These are phyloP conservation scores for Callopanchax toddi DNA, from an alignment of 2,113 vertebrate genomes.

Conservation along the genomic window DNA sequence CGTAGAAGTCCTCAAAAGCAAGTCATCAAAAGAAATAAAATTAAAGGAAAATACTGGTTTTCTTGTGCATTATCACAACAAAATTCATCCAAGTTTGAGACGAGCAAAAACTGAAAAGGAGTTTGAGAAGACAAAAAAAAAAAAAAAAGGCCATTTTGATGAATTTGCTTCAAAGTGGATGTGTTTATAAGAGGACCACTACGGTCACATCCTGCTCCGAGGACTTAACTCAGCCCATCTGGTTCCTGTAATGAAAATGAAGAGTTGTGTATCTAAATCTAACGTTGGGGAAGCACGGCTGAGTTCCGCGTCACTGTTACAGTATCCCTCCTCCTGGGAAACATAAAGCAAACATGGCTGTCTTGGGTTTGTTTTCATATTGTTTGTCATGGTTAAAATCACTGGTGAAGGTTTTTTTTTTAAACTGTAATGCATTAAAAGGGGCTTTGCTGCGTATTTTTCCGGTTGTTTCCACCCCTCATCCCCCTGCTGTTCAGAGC, in stretches of 20 bases:
- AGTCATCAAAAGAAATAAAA: too few relatives aligned
- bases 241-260: conserved; percentile 34
- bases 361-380: background rate
- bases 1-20: too few relatives aligned
- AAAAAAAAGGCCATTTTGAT: conserved; percentile 34
- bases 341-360: background rate
- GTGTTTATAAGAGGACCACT: conserved; percentile 51
- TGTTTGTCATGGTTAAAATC: background rate
- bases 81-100: too few relatives aligned
- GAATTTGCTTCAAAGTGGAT: conserved; percentile 48
- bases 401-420: background rate
- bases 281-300: conserved; percentile 9
- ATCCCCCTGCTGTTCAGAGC: conserved; percentile 39
- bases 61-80: too few relatives aligned
- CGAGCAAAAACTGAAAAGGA: background rate
- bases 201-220: conserved; percentile 65
- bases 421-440: background rate
- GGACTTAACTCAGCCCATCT: conserved; percentile 62
- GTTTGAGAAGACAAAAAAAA: conserved; percentile 14
- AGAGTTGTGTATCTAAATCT: conserved; percentile 38
- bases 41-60: too few relatives aligned
- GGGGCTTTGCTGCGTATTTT: background rate
- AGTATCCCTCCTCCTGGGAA: background rate
- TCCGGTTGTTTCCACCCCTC: conserved; percentile 25
- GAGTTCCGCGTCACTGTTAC: conserved; percentile 8